phyloP scores from a whole-genome alignment of 2,113 vertebrate genomes.

The Tetraodon nigroviridis region DNA sequence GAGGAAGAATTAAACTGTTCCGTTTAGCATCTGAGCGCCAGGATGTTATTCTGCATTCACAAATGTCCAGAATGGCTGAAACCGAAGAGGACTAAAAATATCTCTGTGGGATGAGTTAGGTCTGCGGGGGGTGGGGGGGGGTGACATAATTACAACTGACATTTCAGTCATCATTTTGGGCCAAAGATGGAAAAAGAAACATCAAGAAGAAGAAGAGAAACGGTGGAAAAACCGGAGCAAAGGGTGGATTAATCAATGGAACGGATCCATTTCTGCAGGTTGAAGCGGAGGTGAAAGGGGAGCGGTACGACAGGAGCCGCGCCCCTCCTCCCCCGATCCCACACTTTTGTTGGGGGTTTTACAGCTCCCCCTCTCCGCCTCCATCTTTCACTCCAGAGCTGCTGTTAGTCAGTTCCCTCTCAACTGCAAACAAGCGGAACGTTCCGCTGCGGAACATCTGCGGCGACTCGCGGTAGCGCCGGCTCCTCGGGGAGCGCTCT shows the following conservation, averaged over 20 bases:
- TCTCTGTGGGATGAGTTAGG: constrained; percentile 17
- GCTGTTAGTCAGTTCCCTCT: too few relatives aligned
- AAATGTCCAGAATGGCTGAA: too few relatives aligned
- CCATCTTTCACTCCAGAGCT: too few relatives aligned
- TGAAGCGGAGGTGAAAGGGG: constrained; percentile 60
- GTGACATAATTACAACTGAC: constrained; percentile 31
- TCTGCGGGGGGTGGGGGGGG: constrained; percentile 5
- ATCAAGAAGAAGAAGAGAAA: constrained; percentile 10
- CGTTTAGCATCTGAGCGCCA: too few relatives aligned
- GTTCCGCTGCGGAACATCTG: too few relatives aligned
- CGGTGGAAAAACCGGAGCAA: constrained; percentile 10
- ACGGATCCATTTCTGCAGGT: constrained; percentile 60
- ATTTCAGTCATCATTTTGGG: constrained; percentile 42
- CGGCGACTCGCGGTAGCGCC: too few relatives aligned
- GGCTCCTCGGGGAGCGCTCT: too few relatives aligned
- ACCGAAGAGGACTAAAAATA: constrained; percentile 10
- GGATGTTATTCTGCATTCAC: too few relatives aligned
- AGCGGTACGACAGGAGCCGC: constrained; percentile 42
- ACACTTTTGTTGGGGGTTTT: too few relatives aligned
- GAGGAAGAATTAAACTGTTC: too few relatives aligned
- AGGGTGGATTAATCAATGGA: constrained; percentile 71
- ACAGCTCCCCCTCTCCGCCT: too few relatives aligned
- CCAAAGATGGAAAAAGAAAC: constrained; percentile 4
- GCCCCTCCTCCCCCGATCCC: constrained; percentile 16
- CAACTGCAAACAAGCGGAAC: too few relatives aligned